phyloP scores from a whole-genome alignment of 2,888 invertebrate species.

The Apantesis nais region DNA sequence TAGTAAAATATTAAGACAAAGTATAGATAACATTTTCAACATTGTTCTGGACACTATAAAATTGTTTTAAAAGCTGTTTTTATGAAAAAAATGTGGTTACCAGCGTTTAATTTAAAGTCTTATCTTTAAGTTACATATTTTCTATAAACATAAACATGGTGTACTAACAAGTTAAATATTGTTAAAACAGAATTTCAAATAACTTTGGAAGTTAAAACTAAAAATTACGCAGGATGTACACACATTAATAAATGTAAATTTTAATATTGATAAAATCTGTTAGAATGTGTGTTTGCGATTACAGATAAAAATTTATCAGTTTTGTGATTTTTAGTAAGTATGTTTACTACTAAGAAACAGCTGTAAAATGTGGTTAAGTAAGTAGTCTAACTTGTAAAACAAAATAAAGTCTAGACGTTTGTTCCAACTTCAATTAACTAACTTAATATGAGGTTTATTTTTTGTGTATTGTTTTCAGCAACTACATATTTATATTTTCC shows the following conservation, averaged over 20 bases:
- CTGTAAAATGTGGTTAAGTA: neutral
- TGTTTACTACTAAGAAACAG: neutral
- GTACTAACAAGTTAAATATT: slow-evolving; percentile 34
- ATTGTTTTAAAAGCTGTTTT: slow-evolving; percentile 1
- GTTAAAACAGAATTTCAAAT: slow-evolving; percentile 32
- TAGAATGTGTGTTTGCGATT: neutral
- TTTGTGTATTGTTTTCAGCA: no score
- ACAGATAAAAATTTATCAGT: neutral
- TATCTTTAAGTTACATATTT: neutral
- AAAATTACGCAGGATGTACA: slow-evolving; percentile 13
- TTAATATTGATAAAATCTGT: neutral
- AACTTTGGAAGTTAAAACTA: slow-evolving; percentile 31
- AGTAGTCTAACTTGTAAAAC: no score
- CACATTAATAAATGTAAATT: neutral
- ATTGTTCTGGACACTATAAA: slow-evolving; percentile 12
- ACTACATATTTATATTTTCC: no score
- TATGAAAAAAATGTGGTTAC: neutral
- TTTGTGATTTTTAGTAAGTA: neutral
- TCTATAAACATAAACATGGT: slow-evolving; percentile 5
- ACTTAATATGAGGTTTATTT: neutral
- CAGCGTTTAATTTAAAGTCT: neutral
- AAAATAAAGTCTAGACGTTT: no score
- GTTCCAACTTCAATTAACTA: neutral
- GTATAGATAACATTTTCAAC: slow-evolving; percentile 23
- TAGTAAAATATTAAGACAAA: no score